Base-by-base conservation (phyloP, 1,140 invertebrate genomes). In the Drosophila ironensis region DNA sequence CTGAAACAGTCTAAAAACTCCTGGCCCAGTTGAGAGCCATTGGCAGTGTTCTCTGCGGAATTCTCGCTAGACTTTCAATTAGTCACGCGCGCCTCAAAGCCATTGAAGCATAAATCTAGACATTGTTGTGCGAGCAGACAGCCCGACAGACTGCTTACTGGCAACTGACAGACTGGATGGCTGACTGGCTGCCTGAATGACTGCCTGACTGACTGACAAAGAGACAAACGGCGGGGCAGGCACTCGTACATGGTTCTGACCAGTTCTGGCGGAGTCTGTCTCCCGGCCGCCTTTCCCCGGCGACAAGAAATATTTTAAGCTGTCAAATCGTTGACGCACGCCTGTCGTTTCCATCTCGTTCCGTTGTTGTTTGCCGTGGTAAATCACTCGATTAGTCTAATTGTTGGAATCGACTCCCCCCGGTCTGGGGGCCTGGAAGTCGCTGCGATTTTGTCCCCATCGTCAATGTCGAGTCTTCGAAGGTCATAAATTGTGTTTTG, bases 361-460 rank as follows among this genome's bases (percentile, higher is more conserved):
- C 37, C 48, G 24, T 38, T 50, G 44, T 50, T 51, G 35, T 48
- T 64, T n/a, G n/a, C n/a, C n/a, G n/a, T n/a, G n/a, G 70, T 70
- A 86, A 86, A 86, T 86, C 80, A 80, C 71, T 86, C 80, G 80
- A 86, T 86, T 82, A 86, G 80, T 87, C 74, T 86, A 86, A 86
- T 86, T 86, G 80, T 86, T 86, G 54, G 64, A 75, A 75, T 80
- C 80, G 63, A 75, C 66, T 77, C 42, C 14, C 17, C 45, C 22
- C 37, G 41, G 27, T 35, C n/a, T 9, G 30, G 50, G 50, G 47
- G 22, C 19, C 54, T 59, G 24, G 12, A 60, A 46, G 42, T 63
- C 41, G 38, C 30, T 38, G 14, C 17, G 37, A 42, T 52, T 76
- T 71, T 72, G 63, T 78, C 77, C 77, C 37, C 64, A 64, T 61